Percentiles rank a stretch among this genome's conserved stretches.
These are phyloP conservation scores for Julus scandinavius DNA, from an alignment of 2,888 invertebrate genomes.

Conservation along the genomic window DNA sequence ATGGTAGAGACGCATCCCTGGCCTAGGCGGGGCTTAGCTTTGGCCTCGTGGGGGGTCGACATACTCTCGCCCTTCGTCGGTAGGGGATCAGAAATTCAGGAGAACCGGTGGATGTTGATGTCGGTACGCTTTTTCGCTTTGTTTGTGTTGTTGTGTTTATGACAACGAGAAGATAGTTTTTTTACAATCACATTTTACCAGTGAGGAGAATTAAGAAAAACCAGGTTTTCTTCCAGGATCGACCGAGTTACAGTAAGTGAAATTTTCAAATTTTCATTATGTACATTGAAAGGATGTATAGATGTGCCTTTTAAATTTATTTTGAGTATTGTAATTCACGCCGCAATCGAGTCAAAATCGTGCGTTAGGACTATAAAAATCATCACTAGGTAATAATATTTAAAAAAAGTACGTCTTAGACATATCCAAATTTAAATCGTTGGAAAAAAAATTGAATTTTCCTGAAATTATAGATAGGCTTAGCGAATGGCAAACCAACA, in stretches of 20 bases:
- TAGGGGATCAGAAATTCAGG: conserved; percentile 15
- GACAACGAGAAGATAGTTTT: neutral
- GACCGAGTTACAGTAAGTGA: neutral
- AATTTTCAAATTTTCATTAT: neutral
- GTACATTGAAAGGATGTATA: neutral
- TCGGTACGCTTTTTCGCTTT: neutral
- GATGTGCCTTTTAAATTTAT: neutral
- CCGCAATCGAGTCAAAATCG: no score
- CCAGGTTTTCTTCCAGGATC: neutral
- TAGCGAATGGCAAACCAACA: no score
- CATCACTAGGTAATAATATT: no score
- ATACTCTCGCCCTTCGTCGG: neutral
- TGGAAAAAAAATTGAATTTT: no score
- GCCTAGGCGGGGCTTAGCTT: neutral
- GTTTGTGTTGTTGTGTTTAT: neutral
- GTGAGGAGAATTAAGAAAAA: neutral
- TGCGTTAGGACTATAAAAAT: no score
- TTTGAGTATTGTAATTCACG: no score
- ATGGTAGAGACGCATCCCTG: neutral
- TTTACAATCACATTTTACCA: neutral
- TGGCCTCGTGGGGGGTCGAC: conserved; percentile 22
- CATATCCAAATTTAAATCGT: no score
- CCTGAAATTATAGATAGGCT: no score
- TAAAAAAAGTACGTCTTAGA: no score
- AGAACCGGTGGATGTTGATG: neutral